Conservation (phyloP, 2,113 vertebrate species). For the Axis porcinus region DNA sequence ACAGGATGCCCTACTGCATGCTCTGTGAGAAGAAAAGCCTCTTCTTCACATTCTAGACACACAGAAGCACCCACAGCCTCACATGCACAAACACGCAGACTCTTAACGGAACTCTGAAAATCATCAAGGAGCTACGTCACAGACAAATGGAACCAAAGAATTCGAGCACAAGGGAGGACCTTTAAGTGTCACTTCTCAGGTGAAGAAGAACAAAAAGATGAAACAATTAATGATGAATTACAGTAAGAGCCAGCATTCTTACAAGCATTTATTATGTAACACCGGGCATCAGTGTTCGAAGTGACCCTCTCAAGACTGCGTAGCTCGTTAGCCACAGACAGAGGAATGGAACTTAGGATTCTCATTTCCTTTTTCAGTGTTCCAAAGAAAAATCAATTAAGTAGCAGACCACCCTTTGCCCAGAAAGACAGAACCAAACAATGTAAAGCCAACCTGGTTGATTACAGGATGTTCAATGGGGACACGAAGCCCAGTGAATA, state of each 20-base stretch:
- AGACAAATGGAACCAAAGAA: background rate
- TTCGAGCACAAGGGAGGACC: background rate
- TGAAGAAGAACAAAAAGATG: background rate
- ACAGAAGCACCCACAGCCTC: background rate
- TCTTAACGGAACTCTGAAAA: background rate
- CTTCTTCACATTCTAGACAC: constrained; percentile 17
- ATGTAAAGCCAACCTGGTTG: background rate
- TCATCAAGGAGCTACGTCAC: background rate
- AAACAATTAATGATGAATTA: background rate
- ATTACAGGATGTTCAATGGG: background rate
- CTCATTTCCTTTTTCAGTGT: background rate
- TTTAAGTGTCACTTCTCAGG: background rate
- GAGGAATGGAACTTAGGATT: background rate
- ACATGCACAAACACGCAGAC: constrained; percentile 15
- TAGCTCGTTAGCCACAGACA: background rate
- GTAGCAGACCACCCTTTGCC: background rate
- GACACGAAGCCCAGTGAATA: background rate
- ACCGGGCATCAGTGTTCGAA: background rate
- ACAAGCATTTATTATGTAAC: background rate
- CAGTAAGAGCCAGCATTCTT: background rate
- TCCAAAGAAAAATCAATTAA: background rate
- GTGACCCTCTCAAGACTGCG: background rate
- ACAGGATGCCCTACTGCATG: background rate
- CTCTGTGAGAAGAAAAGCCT: background rate
- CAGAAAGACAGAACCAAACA: background rate